These are phyloP conservation scores for Syrphus vitripennis DNA, from an alignment of 2,888 invertebrate species.

Conservation along the genomic window DNA sequence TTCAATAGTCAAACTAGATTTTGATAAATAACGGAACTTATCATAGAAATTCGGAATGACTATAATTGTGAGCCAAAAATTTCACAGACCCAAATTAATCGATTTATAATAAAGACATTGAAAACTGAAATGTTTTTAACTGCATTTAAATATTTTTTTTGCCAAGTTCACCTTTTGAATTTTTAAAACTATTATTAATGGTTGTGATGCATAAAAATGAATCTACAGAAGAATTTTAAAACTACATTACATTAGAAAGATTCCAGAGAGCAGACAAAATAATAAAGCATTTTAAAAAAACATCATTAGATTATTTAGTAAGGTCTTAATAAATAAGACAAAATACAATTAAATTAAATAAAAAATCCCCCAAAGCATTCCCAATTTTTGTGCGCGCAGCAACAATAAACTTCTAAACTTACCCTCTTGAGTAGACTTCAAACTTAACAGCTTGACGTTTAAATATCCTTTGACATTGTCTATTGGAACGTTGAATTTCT, in stretches of 20 bases:
- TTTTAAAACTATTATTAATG: not conserved
- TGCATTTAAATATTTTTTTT: not conserved
- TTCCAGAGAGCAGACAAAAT: not conserved
- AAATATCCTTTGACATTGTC: slow-evolving; percentile 92
- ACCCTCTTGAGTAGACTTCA: slow-evolving; percentile 97
- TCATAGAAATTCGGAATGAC: no score
- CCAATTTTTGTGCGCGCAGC: slow-evolving; percentile 5
- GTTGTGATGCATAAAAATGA: not conserved
- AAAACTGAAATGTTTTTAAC: no score
- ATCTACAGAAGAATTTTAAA: not conserved
- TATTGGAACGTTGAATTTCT: slow-evolving; percentile 89
- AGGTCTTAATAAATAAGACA: not conserved
- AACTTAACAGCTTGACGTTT: slow-evolving; percentile 94
- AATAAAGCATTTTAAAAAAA: not conserved
- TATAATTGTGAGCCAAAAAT: no score
- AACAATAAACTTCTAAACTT: slow-evolving; percentile 78
- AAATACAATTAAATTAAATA: no score
- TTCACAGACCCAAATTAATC: no score
- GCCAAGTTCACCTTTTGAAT: not conserved
- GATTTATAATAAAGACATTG: no score
- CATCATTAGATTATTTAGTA: not conserved
- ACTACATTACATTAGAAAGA: not conserved
- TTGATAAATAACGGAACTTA: no score
- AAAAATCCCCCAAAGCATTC: not conserved
- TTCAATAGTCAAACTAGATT: no score